Percentiles rank a stretch among this genome's conserved stretches.
phyloP scores from a whole-genome alignment of 2,797 vertebrate genomes.

The Myotis pilosus region DNA sequence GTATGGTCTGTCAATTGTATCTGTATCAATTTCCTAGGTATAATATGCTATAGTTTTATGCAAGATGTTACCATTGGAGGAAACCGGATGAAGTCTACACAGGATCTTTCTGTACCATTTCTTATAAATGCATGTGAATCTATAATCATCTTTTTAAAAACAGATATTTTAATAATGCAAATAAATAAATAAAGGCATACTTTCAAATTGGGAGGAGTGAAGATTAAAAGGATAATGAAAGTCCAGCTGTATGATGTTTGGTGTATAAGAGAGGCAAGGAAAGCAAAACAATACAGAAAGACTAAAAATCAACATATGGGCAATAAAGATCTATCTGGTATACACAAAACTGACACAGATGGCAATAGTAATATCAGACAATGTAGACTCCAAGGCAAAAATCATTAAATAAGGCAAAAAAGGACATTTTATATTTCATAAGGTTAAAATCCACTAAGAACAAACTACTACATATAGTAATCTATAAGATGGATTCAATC shows the following conservation, averaged over 20 bases:
- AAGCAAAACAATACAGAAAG: background rate
- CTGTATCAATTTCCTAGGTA: background rate
- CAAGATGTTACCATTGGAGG: background rate
- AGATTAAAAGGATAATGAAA: background rate
- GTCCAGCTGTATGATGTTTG: background rate
- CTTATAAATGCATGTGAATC: background rate
- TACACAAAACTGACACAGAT: background rate
- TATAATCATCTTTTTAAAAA: background rate
- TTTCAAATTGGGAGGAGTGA: background rate
- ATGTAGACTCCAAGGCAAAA: background rate
- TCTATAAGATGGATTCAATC: background rate
- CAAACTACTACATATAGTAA: background rate
- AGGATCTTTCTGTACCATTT: background rate
- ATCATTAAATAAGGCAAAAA: background rate
- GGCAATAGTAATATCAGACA: background rate
- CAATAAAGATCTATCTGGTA: background rate
- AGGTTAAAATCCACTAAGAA: slow-evolving; percentile 15
- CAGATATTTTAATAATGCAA: background rate
- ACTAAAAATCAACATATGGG: background rate
- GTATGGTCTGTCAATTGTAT: background rate
- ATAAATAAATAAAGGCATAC: background rate
- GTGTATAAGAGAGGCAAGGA: background rate
- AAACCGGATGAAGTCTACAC: background rate
- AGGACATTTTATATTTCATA: background rate
- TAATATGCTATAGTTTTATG: background rate